These are phyloP conservation scores for Onychostoma macrolepis DNA, from an alignment of 2,113 vertebrate genomes.

Conservation along the genomic window DNA sequence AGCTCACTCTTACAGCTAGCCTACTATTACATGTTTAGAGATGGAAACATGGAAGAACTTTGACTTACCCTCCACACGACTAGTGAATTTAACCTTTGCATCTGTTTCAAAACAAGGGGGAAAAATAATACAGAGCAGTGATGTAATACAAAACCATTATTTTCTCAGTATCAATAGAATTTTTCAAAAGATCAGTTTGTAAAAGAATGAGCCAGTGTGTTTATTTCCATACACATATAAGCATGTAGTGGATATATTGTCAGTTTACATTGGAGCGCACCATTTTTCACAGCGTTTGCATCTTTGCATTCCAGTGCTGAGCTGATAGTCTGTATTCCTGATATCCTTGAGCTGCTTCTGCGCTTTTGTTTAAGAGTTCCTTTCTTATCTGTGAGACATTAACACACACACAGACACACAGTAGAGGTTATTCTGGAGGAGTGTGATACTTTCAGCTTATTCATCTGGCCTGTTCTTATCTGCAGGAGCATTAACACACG, in stretches of 20 bases:
- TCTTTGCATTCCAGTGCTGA: conserved; percentile 53
- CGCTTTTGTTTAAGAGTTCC: conserved; percentile 63
- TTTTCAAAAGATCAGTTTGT: neutral
- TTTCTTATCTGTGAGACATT: conserved; percentile 64
- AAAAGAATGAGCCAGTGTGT: neutral
- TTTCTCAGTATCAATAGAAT: neutral
- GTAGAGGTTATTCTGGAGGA: conserved; percentile 28
- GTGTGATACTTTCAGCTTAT: conserved; percentile 17
- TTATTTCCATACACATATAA: neutral
- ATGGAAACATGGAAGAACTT: neutral
- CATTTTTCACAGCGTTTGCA: conserved; percentile 43
- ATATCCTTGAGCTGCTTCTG: conserved; percentile 67
- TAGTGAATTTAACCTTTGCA: conserved; percentile 61
- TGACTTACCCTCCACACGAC: conserved; percentile 70
- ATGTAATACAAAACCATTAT: neutral
- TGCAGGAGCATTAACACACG: conserved; percentile 3
- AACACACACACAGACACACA: conserved; percentile 25
- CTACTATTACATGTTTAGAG: neutral
- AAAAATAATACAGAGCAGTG: neutral
- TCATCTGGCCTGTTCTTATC: conserved; percentile 15
- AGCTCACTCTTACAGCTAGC: neutral
- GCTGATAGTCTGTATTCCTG: conserved; percentile 66
- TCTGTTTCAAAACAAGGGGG: conserved; percentile 44
- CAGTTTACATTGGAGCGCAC: conserved; percentile 45
- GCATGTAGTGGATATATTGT: neutral